Conservation (phyloP, 2,888 invertebrate species). For the Heliconius ethilla region DNA sequence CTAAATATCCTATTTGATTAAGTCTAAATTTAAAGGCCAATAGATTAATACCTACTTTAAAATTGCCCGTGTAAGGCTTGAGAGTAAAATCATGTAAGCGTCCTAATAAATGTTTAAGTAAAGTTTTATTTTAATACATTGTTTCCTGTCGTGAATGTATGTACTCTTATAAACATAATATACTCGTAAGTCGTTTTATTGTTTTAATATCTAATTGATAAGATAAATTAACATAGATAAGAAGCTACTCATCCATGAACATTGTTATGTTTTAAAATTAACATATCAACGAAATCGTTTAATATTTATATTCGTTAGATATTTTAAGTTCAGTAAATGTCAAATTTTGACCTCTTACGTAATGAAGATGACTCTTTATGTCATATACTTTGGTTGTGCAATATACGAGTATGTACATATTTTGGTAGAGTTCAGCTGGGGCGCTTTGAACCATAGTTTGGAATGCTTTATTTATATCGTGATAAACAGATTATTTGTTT, state of each 20-base stretch:
- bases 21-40: neutral
- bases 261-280: neutral
- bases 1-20: neutral
- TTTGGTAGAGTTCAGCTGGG: neutral
- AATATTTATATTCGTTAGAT: conserved; percentile 1
- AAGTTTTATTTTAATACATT: neutral
- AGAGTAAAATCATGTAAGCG: conserved; percentile 10
- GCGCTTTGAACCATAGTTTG: neutral
- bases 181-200: neutral
- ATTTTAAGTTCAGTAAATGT: conserved; percentile 31
- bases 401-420: neutral
- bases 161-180: neutral
- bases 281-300: neutral
- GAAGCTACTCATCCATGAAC: neutral
- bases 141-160: neutral
- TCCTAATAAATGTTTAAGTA: neutral
- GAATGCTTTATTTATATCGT: neutral
- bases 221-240: neutral
- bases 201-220: neutral
- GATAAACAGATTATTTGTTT: too few relatives aligned
- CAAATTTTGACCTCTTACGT: conserved; percentile 40
- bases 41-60: neutral
- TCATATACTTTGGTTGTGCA: conserved; percentile 8
- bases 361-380: conserved; percentile 25
- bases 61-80: neutral